Evolutionary conservation across 2,113 vertebrate genomes (phyloP).

Genomic region (Cyanocitta stelleri): DNA sequence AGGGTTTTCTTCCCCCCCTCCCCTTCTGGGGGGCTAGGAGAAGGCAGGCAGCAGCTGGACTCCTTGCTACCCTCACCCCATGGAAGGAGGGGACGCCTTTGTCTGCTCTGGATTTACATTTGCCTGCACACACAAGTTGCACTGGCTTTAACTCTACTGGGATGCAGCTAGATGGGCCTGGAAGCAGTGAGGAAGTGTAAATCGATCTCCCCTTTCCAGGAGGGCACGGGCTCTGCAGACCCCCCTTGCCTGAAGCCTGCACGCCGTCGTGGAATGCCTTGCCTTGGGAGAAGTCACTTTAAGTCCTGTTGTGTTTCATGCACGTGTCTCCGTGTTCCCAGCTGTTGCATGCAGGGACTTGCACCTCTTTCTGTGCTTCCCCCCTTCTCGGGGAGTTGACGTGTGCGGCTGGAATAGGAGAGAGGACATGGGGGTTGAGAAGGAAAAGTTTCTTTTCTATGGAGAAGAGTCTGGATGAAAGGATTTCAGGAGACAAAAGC

Average conservation of each 20-base stretch:
- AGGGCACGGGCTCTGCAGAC: not conserved
- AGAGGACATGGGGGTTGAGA: not conserved
- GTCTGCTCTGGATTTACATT: conserved; percentile 36
- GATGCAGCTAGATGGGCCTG: not conserved
- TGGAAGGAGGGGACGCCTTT: conserved; percentile 45
- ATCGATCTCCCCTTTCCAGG: not conserved
- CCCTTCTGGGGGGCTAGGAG: not conserved
- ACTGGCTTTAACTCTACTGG: conserved; percentile 20
- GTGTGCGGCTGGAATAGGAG: not conserved
- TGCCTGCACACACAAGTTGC: conserved; percentile 2
- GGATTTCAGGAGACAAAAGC: conserved; percentile 25
- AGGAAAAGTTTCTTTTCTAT: not conserved
- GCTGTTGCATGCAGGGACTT: conserved; percentile 38
- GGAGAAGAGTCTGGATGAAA: not conserved
- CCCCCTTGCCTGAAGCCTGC: not conserved
- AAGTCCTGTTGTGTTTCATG: conserved; percentile 10
- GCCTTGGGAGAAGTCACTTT: not conserved
- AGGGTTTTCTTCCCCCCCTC: not conserved
- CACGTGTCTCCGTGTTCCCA: conserved; percentile 24
- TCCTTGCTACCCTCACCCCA: not conserved
- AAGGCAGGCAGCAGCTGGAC: conserved; percentile 16
- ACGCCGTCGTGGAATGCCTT: not conserved
- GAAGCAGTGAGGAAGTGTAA: not conserved
- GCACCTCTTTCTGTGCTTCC: not conserved
- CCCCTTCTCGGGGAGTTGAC: not conserved